A percentile compares a stretch with the other conserved stretches of the same genome.
phyloP scores from a whole-genome alignment of 1,140 invertebrate species.

The Drosophila sulfurigaster region DNA sequence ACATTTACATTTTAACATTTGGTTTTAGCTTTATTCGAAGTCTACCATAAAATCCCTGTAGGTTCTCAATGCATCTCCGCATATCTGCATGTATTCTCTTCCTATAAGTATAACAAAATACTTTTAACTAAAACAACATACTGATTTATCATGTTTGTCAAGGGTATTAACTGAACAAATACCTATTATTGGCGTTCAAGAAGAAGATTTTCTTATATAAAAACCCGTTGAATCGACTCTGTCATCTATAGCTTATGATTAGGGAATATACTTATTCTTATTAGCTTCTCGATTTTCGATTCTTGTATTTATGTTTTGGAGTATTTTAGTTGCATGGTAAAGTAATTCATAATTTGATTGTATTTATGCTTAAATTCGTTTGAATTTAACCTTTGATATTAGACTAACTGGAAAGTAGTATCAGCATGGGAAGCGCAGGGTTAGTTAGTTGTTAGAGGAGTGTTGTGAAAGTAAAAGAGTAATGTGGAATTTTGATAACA shows the following conservation, averaged over 20 bases:
- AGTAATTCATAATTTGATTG: conserved; percentile 80
- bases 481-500: conserved; percentile 28
- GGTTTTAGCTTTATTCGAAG: conserved; percentile 61
- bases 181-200: conserved; percentile 31
- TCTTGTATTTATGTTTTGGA: conserved; percentile 45
- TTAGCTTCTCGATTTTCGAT: conserved; percentile 21
- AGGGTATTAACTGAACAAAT: conserved; percentile 35
- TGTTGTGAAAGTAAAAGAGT: conserved; percentile 23
- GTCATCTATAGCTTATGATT: conserved; percentile 2
- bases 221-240: conserved; percentile 37
- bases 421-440: conserved; percentile 62
- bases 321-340: conserved; percentile 69
- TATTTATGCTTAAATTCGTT: conserved; percentile 82
- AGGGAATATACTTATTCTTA: conserved; percentile 10
- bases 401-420: conserved; percentile 58
- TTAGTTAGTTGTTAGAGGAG: conserved; percentile 45
- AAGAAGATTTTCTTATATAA: conserved; percentile 44
- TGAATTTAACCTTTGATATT: conserved; percentile 81
- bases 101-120: conserved; percentile 22
- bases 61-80: conserved; percentile 64
- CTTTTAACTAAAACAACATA: conserved; percentile 4
- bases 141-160: neutral
- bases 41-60: conserved; percentile 85
- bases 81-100: conserved; percentile 24
- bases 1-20: conserved; percentile 52